phyloP scores from a whole-genome alignment of 2,113 vertebrate species.

The Peucedramus taeniatus region DNA sequence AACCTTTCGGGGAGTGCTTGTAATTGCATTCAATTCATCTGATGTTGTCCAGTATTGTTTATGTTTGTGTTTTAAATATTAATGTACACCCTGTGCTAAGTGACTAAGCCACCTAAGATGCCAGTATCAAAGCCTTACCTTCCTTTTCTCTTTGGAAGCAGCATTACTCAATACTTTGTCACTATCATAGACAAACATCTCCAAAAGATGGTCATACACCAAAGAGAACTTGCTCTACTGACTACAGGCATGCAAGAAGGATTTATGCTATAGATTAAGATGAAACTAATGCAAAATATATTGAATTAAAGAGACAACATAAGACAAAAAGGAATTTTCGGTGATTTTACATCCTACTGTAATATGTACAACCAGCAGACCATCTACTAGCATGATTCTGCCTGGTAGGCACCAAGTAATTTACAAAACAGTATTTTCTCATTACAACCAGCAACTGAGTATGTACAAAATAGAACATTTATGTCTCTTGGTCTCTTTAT shows the following conservation, averaged over 20 bases:
- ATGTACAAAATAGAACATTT: neutral
- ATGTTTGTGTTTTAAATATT: neutral
- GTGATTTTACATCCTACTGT: neutral
- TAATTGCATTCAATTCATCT: neutral
- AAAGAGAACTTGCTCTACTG: neutral
- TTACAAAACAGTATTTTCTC: neutral
- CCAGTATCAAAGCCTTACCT: neutral
- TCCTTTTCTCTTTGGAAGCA: neutral
- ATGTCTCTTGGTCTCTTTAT: neutral
- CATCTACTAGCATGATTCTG: neutral
- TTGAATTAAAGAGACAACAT: neutral
- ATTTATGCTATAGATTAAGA: neutral
- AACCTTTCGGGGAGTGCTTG: rapidly evolving
- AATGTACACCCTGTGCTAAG: rapidly evolving
- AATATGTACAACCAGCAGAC: neutral
- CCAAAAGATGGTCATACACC: neutral
- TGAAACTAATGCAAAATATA: neutral
- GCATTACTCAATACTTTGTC: neutral
- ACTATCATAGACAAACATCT: neutral
- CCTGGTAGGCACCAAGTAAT: neutral
- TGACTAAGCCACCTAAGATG: neutral
- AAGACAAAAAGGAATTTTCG: neutral
- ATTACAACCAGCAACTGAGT: neutral
- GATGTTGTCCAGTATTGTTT: neutral
- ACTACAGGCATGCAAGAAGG: neutral